Base-by-base conservation (phyloP, 2,888 invertebrate genomes). In the Zeuzera pyrina region DNA sequence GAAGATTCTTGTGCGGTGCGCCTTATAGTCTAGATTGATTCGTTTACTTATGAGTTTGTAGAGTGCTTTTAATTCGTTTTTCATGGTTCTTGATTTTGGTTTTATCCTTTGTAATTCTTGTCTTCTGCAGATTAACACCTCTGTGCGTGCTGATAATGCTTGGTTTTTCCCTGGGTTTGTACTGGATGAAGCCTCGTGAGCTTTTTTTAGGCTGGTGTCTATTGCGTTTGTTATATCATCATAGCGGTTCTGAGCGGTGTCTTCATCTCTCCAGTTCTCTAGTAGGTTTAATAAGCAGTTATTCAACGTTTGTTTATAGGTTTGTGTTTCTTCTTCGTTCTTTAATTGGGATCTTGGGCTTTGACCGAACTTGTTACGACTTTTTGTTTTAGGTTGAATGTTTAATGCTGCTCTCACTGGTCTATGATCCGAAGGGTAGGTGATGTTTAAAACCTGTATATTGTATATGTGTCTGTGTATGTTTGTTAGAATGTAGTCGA, bases 21-120 rank as follows among this genome's bases (percentile, higher is more conserved):
- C 27, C 1, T 22, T 33, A 21, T 42, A 42, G 30, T 41, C 35
- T 13, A 10, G 12, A 36, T 36, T 12, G 30, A 31, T 16, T 16
- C 34, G 12, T 35, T 36, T 21, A 2, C 21, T 21, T 5, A 33
- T 30, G 6, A 30, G 3, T 29, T 34, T 31, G 16, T 31, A 34
- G 5, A n/a, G 15, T 23, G 13, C 29, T 36, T 3, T 4, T 2
- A 39, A 33, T 30, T 41, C 36, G 8, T 30, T 19, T 27, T 32
- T 39, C 25, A 29, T 30, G 1, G 21, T 5, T 21, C 21, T 3
- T 4, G 21, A 30, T 23, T 30, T 39, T 30, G n/a, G 16, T 33
- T 39, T 39, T 32, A 8, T 34, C 14, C 8, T 32, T 25, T 33
- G 32, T 36, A 27, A 15, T 10, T 28, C 31, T 8, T 12, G 15